Percentiles rank a stretch among this genome's conserved stretches.
Conservation (phyloP, 2,888 invertebrate species). For the Protophormia terraenovae region DNA sequence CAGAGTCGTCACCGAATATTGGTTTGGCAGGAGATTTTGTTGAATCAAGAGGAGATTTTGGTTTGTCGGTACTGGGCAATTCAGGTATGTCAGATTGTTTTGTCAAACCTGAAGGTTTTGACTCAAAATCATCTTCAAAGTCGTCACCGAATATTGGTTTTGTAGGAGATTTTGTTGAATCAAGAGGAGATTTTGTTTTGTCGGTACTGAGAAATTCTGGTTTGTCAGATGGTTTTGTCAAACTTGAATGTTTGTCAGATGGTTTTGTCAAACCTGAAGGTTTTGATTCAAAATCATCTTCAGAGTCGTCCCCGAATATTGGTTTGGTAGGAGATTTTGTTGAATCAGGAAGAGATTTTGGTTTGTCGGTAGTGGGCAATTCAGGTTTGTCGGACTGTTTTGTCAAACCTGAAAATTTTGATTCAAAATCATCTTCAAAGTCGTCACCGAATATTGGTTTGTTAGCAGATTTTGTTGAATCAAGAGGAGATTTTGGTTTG, state of each 20-base stretch:
- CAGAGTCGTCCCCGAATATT: neutral
- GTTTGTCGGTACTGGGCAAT: too few species aligned
- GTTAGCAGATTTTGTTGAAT: neutral
- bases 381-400: neutral
- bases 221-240: neutral
- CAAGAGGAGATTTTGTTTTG: neutral
- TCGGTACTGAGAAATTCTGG: too few species aligned
- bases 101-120: neutral
- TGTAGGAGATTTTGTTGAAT: neutral
- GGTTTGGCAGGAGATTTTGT: neutral
- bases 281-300: neutral
- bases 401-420: too few species aligned
- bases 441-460: neutral
- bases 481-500: neutral
- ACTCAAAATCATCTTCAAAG: neutral
- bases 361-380: too few species aligned
- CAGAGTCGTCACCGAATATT: constrained; percentile 8
- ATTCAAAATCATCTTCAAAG: neutral
- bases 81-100: neutral
- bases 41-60: neutral
- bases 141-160: neutral
- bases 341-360: constrained; percentile 14
- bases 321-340: neutral
- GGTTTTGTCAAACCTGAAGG: neutral
- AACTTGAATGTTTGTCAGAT: too few species aligned